Conservation (phyloP, 2,113 vertebrate genomes). For the Condylura cristata region DNA sequence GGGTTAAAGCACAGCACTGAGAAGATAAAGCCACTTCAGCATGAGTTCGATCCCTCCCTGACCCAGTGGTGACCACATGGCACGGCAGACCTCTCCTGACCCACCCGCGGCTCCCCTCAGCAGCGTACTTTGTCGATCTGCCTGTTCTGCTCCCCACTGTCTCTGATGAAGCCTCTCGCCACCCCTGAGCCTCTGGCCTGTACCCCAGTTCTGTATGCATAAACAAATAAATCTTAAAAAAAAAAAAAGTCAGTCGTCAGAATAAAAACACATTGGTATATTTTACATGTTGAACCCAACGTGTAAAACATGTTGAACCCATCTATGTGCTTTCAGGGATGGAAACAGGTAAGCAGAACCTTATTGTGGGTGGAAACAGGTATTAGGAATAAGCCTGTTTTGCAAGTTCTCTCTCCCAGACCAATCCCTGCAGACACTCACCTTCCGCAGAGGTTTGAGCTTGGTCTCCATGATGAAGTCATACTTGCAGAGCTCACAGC, state of each 20-base stretch:
- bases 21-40: no score
- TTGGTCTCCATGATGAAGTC: constrained; percentile 99
- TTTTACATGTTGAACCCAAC: not conserved
- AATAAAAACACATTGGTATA: not conserved
- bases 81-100: no score
- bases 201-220: no score
- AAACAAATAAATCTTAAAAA: no score
- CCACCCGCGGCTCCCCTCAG: no score
- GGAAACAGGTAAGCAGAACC: not conserved
- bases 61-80: no score
- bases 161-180: no score
- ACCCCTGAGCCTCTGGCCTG: no score
- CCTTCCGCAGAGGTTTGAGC: constrained; percentile 96
- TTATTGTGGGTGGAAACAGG: not conserved
- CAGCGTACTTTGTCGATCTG: no score
- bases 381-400: not conserved
- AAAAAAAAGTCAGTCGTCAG: not conserved
- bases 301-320: not conserved
- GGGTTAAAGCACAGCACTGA: no score
- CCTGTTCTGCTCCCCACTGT: no score
- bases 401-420: not conserved
- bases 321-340: not conserved
- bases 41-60: no score
- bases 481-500: constrained; percentile 99
- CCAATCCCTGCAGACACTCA: constrained; percentile 38